Evolutionary conservation across 2,888 invertebrate genomes (phyloP).

Genomic region (Trissoscelio sp.): DNA sequence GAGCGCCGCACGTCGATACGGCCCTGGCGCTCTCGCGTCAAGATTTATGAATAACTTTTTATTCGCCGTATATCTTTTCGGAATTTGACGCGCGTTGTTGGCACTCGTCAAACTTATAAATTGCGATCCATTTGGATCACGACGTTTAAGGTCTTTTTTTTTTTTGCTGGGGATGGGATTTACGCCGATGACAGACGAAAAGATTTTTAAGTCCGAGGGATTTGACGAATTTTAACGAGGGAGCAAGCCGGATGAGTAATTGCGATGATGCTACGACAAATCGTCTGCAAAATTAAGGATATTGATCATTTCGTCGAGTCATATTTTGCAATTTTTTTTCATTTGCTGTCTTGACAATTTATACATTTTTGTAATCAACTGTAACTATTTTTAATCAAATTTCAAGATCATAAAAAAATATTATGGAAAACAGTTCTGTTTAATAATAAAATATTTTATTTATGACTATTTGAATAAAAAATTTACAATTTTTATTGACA

Average conservation of each 20-base stretch:
- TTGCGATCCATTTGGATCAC: slow-evolving; percentile 26
- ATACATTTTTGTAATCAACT: no score
- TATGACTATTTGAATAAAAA: no score
- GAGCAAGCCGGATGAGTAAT: slow-evolving; percentile 6
- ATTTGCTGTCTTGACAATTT: no score
- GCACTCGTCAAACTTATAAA: slow-evolving; percentile 38
- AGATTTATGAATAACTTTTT: slow-evolving; percentile 62
- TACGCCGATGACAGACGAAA: slow-evolving; percentile 30
- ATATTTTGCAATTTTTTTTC: no score
- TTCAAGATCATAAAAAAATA: no score
- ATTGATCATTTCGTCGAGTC: no score
- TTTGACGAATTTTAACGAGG: slow-evolving; percentile 35
- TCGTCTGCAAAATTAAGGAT: neutral
- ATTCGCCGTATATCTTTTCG: slow-evolving; percentile 31
- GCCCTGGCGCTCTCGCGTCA: slow-evolving; percentile 30
- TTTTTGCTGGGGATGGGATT: no score
- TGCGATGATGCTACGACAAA: slow-evolving; percentile 3
- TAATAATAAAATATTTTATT: no score
- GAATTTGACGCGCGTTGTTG: slow-evolving; percentile 32
- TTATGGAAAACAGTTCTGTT: no score
- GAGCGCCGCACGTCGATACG: slow-evolving; percentile 14
- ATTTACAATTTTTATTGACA: no score
- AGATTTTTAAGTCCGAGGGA: slow-evolving; percentile 41
- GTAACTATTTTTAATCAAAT: no score
- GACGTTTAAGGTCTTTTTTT: slow-evolving; percentile 32